A percentile compares a stretch with the other conserved stretches of the same genome.
Conservation (phyloP, 1,140 invertebrate species). For the Drosophila sechellia region DNA sequence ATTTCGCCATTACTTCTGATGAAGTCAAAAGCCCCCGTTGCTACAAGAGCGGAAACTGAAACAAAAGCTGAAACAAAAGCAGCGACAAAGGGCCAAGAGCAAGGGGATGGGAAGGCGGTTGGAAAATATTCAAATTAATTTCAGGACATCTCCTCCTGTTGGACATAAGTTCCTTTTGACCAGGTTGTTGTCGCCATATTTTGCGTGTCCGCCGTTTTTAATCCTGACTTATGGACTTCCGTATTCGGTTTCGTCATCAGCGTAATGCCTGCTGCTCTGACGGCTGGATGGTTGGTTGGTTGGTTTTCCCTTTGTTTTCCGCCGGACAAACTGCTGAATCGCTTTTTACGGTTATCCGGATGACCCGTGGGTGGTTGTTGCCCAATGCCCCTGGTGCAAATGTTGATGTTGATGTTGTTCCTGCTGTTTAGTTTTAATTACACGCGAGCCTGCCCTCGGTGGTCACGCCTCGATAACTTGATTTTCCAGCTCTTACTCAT, state of each 20-base stretch:
- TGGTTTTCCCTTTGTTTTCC: constrained; percentile 33
- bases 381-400: not conserved
- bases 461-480: constrained; percentile 61
- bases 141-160: constrained; percentile 44
- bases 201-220: constrained; percentile 67
- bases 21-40: constrained; percentile 58
- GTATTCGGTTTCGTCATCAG: constrained; percentile 60
- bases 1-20: constrained; percentile 70
- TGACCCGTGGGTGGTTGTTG: constrained; percentile 14
- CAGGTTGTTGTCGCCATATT: constrained; percentile 65
- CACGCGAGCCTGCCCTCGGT: constrained; percentile 61
- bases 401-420: constrained; percentile 30
- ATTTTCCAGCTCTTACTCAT: constrained; percentile 33
- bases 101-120: constrained; percentile 30
- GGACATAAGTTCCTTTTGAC: constrained; percentile 35
- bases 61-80: constrained; percentile 34
- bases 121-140: constrained; percentile 80
- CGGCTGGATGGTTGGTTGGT: constrained; percentile 1
- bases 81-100: constrained; percentile 32
- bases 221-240: constrained; percentile 76
- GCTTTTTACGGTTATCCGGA: constrained; percentile 21
- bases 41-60: constrained; percentile 37
- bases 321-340: constrained; percentile 62
- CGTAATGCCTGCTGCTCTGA: constrained; percentile 46
- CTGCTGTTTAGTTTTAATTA: constrained; percentile 78